These are phyloP conservation scores for Melolontha melolontha DNA, from an alignment of 2,888 invertebrate genomes.

Conservation along the genomic window DNA sequence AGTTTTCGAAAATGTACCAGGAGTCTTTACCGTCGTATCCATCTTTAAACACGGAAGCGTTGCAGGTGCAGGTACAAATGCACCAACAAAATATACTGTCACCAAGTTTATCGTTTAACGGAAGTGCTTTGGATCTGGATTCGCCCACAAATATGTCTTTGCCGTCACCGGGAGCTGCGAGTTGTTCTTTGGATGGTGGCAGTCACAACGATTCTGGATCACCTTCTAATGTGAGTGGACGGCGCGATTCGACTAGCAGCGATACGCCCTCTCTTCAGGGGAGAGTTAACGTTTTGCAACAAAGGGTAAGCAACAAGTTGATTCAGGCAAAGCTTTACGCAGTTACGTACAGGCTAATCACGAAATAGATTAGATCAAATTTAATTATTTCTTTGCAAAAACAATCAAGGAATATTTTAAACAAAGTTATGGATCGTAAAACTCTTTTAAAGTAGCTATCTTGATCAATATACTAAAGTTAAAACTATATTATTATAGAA, in stretches of 20 bases:
- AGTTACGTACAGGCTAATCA: not conserved
- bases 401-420: not conserved
- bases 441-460: too few species aligned
- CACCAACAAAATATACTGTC: conserved; percentile 65
- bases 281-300: conserved; percentile 80
- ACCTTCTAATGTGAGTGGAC: conserved; percentile 78
- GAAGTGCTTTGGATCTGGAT: conserved; percentile 76
- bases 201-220: conserved; percentile 71
- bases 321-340: conserved; percentile 62
- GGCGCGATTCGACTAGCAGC: conserved; percentile 71
- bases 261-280: conserved; percentile 69
- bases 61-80: conserved; percentile 77
- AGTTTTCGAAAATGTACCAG: conserved; percentile 63
- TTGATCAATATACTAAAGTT: too few species aligned
- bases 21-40: conserved; percentile 62
- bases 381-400: not conserved
- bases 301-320: conserved; percentile 83
- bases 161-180: conserved; percentile 83
- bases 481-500: too few species aligned
- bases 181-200: conserved; percentile 76
- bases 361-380: too few species aligned
- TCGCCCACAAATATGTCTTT: conserved; percentile 84
- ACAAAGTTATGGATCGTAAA: too few species aligned
- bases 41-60: conserved; percentile 57
- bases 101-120: conserved; percentile 73